Evolutionary conservation across 2,888 invertebrate species (phyloP), one percentile per base, ranked within the genome.

Genomic region (Hirtodrosophila duncani): DNA sequence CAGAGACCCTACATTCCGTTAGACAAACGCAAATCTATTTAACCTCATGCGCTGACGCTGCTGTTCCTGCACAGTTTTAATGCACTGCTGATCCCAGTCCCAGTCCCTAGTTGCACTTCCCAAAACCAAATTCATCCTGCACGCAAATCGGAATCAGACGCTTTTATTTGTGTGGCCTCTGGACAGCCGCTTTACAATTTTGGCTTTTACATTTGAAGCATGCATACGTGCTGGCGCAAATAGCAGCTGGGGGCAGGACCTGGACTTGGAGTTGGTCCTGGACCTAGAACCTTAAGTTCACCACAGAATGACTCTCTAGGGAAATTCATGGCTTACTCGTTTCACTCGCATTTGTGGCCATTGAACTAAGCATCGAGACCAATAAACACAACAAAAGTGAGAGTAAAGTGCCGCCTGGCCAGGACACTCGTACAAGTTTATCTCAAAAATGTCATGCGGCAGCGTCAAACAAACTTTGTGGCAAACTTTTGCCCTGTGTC

Each of bases 11-110:
- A 31, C 31, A 8, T 23, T 30, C 20, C 30, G 17, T 30, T n/a
- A n/a, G n/a, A n/a, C n/a, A n/a, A n/a, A n/a, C n/a, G n/a, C n/a
- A 59, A 68, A 71, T 75, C 66, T 58, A 66, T 80, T 72, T 75
- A 61, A 72, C 53, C 55, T 53, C 38, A 34, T 24, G 42, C 53
- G 64, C 69, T 71, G 71, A 57, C 50, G 44, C 44, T 63, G 57
- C 62, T 56, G 41, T 52, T 60, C 44, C 41, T 21, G 14, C 18
- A 21, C 14, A 2, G 8, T 16, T 16, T 36, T 13, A 52, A 20
- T 23, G 23, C 10, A 14, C 27, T 45, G 37, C 33, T 42, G 23
- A 17, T 43, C 20, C 49, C 44, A 44, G 17, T 10, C 34, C 30
- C 30, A 34, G 41, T 45, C 23, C 59, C 51, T 48, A 48, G 57